Percentiles rank a stretch among this genome's conserved stretches.
Conservation (phyloP, 2,797 vertebrate species). For the Ptychobarbus kaznakovi region DNA sequence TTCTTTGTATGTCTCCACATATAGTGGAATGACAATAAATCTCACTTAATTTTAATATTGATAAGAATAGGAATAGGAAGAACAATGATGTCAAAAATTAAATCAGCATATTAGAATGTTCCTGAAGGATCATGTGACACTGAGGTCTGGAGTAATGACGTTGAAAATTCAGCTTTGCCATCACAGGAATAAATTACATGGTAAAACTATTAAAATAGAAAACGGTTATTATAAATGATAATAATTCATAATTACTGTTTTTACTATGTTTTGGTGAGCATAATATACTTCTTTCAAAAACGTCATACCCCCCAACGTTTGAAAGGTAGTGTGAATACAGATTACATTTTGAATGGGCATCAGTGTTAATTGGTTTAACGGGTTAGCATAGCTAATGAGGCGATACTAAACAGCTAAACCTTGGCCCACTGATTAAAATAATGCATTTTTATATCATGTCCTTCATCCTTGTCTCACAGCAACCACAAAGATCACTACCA, state of each 20-base stretch:
- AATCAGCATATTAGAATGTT: not conserved
- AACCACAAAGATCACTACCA: not conserved
- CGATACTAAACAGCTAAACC: not conserved
- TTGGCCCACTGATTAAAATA: not conserved
- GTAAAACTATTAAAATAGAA: not conserved
- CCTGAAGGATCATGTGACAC: constrained; percentile 1
- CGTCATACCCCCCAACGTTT: too few species aligned
- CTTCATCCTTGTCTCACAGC: not conserved
- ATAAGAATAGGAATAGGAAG: not conserved
- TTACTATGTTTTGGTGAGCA: too few species aligned
- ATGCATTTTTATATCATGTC: not conserved
- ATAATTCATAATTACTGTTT: too few species aligned
- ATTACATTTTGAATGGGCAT: not conserved
- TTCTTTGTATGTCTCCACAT: not conserved
- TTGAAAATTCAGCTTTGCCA: not conserved
- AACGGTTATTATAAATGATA: too few species aligned
- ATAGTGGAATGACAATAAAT: not conserved
- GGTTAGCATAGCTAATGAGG: not conserved
- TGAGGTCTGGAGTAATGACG: not conserved
- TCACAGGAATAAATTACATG: not conserved
- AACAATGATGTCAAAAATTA: not conserved
- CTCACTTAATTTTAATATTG: not conserved
- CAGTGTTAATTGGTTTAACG: not conserved
- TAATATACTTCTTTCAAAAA: too few species aligned
- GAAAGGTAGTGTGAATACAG: not conserved